These are phyloP conservation scores for Cetoscarus ocellatus DNA, from an alignment of 2,797 vertebrate species.

Conservation along the genomic window DNA sequence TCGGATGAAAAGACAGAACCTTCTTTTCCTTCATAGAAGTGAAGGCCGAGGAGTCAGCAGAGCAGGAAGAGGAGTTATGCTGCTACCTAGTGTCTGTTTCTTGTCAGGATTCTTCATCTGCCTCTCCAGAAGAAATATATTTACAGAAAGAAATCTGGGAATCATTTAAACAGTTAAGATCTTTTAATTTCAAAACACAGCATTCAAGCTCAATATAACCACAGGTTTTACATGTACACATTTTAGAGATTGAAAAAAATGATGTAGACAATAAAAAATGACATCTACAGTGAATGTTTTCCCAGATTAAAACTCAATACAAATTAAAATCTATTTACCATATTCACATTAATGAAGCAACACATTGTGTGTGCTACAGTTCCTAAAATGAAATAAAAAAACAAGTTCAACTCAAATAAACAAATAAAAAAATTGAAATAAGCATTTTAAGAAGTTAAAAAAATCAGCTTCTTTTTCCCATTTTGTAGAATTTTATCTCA, in stretches of 20 bases:
- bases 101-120: background rate
- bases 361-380: conserved; percentile 58
- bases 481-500: conserved; percentile 73
- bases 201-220: conserved; percentile 95
- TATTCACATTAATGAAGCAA: conserved; percentile 80
- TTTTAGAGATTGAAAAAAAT: conserved; percentile 90
- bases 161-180: conserved; percentile 69
- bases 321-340: conserved; percentile 68
- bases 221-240: conserved; percentile 94
- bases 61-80: conserved; percentile 36
- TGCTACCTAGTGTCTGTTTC: conserved; percentile 71
- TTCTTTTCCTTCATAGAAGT: background rate
- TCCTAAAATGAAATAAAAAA: conserved; percentile 68
- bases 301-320: conserved; percentile 57
- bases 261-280: conserved; percentile 59
- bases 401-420: conserved; percentile 47
- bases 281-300: conserved; percentile 73
- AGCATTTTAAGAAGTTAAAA: conserved; percentile 69
- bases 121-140: background rate
- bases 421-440: conserved; percentile 58
- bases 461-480: conserved; percentile 62
- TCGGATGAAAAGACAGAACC: background rate
- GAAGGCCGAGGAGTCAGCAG: background rate
- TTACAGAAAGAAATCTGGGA: background rate
- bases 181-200: conserved; percentile 96